Evolutionary conservation across 2,888 invertebrate species (phyloP), one percentile per base, ranked within the genome.

Genomic region (Drosophila koepferae): DNA sequence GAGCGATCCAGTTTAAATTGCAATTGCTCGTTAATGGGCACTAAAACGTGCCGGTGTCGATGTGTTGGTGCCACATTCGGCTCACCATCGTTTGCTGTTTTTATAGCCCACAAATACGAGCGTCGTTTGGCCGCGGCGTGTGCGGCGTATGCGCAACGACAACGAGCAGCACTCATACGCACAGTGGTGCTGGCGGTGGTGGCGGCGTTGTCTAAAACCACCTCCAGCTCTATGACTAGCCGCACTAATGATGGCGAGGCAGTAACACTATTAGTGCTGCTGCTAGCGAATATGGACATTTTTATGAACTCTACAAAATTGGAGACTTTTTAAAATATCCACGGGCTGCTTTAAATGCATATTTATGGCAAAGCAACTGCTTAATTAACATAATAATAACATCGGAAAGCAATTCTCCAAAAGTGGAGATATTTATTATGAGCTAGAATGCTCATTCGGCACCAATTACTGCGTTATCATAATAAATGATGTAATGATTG

Each of bases 1-100:
- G 90, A 84, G 89, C 91, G 91, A 91, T 92, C 92, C 91, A 91
- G 92, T 91, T 91, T 91, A 91, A 91, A 91, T 91, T 91, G 91
- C 91, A 91, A 91, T 91, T 90, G 91, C 89, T 92, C 92, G 91
- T 92, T 92, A 91, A 92, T 91, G 90, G 91, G 89, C 92, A 90
- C 92, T 90, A 91, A 89, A 91, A 91, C 90, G 90, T 89, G 90
- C 86, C 90, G 72, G 80, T 78, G 88, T 86, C 78, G 76, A 67
- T 84, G 72, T 78, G 72, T 67, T 67, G 56, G 67, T 66, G 66
- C 67, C 56, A 53, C 67, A 66, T 67, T 67, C 67, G 67, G 67
- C 63, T 23, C 23, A 34, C 38, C 48, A 34, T 34, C 66, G 63
- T 60, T 65, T 34, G 56, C 55, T 55, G 63, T 63, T 55, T 74